phyloP scores from a whole-genome alignment of 2,113 vertebrate genomes.

The Manacus vitellinus region DNA sequence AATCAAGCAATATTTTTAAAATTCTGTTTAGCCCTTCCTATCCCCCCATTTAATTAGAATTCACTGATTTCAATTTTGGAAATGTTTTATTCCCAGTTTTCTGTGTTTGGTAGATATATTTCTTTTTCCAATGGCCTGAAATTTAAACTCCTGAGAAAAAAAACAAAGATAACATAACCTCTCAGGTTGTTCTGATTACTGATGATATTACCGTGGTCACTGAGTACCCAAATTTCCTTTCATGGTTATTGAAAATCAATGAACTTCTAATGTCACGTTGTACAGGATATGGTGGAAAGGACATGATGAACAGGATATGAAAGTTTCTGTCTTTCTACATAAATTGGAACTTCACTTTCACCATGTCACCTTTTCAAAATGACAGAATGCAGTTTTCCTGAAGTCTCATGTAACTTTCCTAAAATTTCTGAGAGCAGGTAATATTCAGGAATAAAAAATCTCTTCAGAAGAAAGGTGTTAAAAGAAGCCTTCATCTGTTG shows the following conservation, averaged over 20 bases:
- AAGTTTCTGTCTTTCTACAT: not conserved
- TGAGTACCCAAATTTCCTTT: not conserved
- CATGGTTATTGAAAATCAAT: not conserved
- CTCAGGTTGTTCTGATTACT: not conserved
- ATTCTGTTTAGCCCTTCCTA: accelerated
- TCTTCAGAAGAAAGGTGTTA: not conserved
- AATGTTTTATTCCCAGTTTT: not conserved
- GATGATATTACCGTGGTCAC: too few relatives aligned
- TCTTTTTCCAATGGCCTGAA: not conserved
- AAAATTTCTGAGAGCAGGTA: not conserved
- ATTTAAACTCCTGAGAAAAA: not conserved
- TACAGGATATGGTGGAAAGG: not conserved
- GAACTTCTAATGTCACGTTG: not conserved
- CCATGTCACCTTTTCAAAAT: not conserved
- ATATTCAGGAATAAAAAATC: not conserved
- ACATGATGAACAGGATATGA: not conserved
- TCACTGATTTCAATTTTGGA: not conserved
- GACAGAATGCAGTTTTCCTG: not conserved
- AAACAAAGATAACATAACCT: not conserved
- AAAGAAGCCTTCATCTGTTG: not conserved
- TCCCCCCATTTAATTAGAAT: not conserved
- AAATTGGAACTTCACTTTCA: not conserved
- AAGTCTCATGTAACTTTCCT: not conserved
- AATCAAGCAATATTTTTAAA: not conserved
- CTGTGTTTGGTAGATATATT: not conserved